Conservation (phyloP, 2,797 vertebrate species). For the Sparus aurata region DNA sequence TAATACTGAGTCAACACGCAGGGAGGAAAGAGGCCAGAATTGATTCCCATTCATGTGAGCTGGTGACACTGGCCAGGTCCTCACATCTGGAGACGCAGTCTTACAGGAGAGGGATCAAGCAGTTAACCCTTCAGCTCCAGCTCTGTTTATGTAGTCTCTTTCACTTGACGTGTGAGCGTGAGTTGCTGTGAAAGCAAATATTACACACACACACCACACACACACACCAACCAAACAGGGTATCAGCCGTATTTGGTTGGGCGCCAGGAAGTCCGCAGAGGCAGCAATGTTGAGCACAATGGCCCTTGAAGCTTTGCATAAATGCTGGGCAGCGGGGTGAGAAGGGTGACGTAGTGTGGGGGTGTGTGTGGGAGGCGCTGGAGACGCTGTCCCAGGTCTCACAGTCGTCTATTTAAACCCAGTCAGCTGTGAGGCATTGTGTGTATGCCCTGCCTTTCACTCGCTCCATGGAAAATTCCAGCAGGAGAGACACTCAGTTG, state of each 20-base stretch:
- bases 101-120: conserved; percentile 49
- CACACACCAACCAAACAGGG: conserved; percentile 32
- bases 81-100: conserved; percentile 52
- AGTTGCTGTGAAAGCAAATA: conserved; percentile 45
- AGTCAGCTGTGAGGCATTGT: conserved; percentile 26
- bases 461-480: conserved; percentile 81
- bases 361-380: background rate
- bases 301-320: conserved; percentile 64
- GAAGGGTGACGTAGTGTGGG: background rate
- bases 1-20: conserved; percentile 91
- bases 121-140: conserved; percentile 34
- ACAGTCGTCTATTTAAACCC: conserved; percentile 65
- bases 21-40: conserved; percentile 81
- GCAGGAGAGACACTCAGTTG: conserved; percentile 41
- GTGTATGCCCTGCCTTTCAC: conserved; percentile 35
- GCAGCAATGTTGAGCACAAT: conserved; percentile 63
- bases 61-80: conserved; percentile 58
- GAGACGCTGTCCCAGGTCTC: conserved; percentile 49
- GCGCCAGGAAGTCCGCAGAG: conserved; percentile 74
- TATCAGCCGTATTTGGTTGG: conserved; percentile 69
- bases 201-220: conserved; percentile 33
- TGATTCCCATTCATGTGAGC: conserved; percentile 88
- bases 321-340: conserved; percentile 47
- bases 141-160: conserved; percentile 34
- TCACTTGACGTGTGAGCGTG: conserved; percentile 25